These are phyloP conservation scores for Drosophila barbarae DNA, from an alignment of 2,888 invertebrate species.

Conservation along the genomic window DNA sequence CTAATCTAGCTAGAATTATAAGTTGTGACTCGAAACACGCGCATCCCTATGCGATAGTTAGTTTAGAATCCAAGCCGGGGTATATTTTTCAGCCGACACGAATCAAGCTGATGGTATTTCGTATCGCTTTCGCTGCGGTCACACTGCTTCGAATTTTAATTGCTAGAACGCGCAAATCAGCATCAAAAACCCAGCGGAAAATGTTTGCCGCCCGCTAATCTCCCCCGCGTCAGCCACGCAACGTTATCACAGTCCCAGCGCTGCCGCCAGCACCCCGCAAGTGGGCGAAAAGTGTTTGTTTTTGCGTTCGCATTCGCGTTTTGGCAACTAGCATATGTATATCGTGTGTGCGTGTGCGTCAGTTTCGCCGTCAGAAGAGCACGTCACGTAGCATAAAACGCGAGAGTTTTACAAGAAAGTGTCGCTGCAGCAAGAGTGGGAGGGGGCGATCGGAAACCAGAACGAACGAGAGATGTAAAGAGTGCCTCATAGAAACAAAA, in stretches of 20 bases:
- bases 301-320: constrained; percentile 11
- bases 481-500: constrained; percentile 11
- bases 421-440: constrained; percentile 7
- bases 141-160: constrained; percentile 9
- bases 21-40: no score
- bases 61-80: background rate
- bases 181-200: constrained; percentile 37
- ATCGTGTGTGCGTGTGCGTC: constrained; percentile 38
- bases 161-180: constrained; percentile 54
- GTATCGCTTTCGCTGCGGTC: background rate
- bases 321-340: constrained; percentile 31
- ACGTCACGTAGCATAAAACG: constrained; percentile 42
- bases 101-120: background rate
- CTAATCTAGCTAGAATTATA: no score
- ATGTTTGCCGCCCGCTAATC: constrained; percentile 47
- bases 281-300: constrained; percentile 20
- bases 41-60: background rate
- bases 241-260: constrained; percentile 13
- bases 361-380: constrained; percentile 22
- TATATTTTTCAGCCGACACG: no score
- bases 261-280: constrained; percentile 6
- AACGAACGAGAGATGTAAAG: constrained; percentile 15
- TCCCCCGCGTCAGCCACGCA: constrained; percentile 1
- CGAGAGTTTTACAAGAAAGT: constrained; percentile 27
- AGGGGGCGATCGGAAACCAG: constrained; percentile 14